phyloP scores from a whole-genome alignment of 2,888 invertebrate genomes.

The Cerceris ruficornis region DNA sequence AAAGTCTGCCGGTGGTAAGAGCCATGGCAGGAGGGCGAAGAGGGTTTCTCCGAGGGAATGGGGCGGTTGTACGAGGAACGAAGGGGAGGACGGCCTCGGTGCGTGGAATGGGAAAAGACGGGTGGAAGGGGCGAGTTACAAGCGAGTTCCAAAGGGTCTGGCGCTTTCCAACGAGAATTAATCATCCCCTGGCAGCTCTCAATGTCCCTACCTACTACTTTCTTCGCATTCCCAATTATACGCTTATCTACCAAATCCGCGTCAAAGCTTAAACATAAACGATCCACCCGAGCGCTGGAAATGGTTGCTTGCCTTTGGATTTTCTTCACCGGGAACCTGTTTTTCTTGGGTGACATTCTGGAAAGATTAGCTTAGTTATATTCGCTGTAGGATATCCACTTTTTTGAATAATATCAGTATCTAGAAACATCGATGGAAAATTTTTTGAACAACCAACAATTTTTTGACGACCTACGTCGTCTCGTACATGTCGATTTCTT shows the following conservation, averaged over 20 bases:
- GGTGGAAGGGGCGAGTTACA: constrained; percentile 62
- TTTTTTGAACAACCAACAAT: too few relatives aligned
- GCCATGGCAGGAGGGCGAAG: constrained; percentile 50
- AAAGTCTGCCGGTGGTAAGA: constrained; percentile 69
- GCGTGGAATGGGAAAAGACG: constrained; percentile 46
- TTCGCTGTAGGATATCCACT: too few relatives aligned
- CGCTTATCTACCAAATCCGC: constrained; percentile 67
- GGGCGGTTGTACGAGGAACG: constrained; percentile 45
- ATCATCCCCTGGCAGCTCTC: constrained; percentile 76
- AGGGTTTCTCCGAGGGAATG: constrained; percentile 49
- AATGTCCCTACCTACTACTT: constrained; percentile 73
- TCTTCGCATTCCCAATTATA: constrained; percentile 76
- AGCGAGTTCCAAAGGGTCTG: constrained; percentile 75
- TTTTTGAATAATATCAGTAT: too few relatives aligned
- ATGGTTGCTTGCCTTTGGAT: not conserved
- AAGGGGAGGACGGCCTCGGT: constrained; percentile 39
- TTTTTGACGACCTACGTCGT: too few relatives aligned
- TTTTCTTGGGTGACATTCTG: too few relatives aligned
- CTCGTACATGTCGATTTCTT: too few relatives aligned
- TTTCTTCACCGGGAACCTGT: too few relatives aligned
- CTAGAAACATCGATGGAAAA: too few relatives aligned
- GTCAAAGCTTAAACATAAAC: constrained; percentile 63
- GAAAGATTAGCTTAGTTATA: too few relatives aligned
- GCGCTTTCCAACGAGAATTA: constrained; percentile 73
- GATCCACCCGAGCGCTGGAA: constrained; percentile 29